These are phyloP conservation scores for Spizaetus ornatus DNA, from an alignment of 2,113 vertebrate genomes.

Conservation along the genomic window DNA sequence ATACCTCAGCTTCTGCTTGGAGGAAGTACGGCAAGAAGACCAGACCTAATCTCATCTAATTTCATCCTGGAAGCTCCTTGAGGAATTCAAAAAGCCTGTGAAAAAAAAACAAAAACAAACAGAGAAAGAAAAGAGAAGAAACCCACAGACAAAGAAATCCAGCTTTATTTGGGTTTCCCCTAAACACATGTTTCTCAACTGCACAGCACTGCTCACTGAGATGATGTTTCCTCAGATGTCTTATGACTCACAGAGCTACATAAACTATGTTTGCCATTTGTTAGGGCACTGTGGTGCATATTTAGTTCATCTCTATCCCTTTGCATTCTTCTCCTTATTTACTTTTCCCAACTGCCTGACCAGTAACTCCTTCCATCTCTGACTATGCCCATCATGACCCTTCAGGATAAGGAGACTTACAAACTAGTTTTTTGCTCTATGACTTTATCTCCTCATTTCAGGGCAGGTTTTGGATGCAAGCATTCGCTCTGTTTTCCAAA, in stretches of 20 bases:
- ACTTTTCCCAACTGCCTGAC: background rate
- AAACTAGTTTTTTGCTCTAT: background rate
- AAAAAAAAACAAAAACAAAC: background rate
- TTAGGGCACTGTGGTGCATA: background rate
- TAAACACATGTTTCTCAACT: background rate
- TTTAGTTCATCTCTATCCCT: background rate
- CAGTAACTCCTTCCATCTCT: background rate
- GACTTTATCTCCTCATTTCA: background rate
- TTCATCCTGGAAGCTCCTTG: background rate
- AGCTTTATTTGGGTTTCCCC: background rate
- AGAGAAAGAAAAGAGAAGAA: background rate
- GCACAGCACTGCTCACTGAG: background rate
- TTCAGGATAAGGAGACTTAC: background rate
- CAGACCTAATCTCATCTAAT: background rate
- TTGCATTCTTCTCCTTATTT: background rate
- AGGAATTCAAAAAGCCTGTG: background rate
- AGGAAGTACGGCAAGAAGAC: background rate
- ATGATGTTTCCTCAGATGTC: background rate
- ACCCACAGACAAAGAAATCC: background rate
- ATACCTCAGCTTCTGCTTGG: background rate
- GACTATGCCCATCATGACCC: accelerated
- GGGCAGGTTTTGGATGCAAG: background rate
- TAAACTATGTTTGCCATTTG: background rate
- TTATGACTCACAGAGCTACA: background rate
- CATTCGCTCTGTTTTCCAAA: background rate